Base-by-base conservation (phyloP, 2,113 vertebrate genomes). In the Fulmarus glacialis region DNA sequence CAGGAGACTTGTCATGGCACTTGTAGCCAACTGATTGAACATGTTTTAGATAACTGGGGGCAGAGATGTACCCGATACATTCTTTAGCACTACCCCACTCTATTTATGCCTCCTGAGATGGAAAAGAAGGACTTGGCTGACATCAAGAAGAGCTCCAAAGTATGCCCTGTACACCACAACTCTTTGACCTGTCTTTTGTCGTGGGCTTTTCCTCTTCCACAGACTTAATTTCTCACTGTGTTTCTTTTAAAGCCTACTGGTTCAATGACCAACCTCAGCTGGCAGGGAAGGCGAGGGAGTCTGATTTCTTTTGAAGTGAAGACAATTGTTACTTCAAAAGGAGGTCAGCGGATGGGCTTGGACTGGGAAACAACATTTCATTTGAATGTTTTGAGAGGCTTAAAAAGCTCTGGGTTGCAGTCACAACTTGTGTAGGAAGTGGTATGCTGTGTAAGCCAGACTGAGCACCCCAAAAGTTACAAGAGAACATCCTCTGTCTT, bases 321-420 rank as follows among this genome's bases (percentile, higher is more conserved):
- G 55, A 32, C 1, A 17, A 78, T 85, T 93, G 77, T 92, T 95
- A 73, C 95, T 98, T 98, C 95, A 96, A 95, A 97, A 95, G 72
- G 82, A 52, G 47, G 50, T 89, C 86, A 87, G 42, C 66, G 89
- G 96, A 81, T 96, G 94, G 70, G 82, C 82, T 91, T 94, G 83
- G 70, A 68, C 80, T 94, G 66, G 62, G 70, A 96, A 95, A 82
- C 2, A 17, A 30, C 30, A 50, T 79, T 95, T 86, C 43, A 40
- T 79, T 79, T 94, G 64, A 24, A 55, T 96, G 68, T 89, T 95
- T 78, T 77, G 75, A 82, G 63, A 78, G 34, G 30, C 36, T 80
- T 71, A 40, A 86, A 89, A 89, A 78, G 43, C 55, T 87, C 36
- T 50, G 53, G 34, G 29, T 66, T 75, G 40, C 45, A 63, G 62